Conservation (phyloP, 2,888 invertebrate species). For the Amphipyra berbera region DNA sequence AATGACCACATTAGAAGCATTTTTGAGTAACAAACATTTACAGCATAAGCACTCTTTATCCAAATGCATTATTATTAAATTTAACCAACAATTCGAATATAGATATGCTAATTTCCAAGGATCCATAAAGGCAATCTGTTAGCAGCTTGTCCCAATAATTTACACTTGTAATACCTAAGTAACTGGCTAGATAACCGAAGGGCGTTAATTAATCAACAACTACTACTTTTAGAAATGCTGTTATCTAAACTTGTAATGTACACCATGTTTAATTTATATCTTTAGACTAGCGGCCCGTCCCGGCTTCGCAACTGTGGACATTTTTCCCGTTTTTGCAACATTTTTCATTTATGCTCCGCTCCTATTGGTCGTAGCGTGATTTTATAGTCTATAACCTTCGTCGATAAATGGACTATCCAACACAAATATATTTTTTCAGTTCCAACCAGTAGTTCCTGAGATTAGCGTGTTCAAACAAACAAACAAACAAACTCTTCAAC, state of each 20-base stretch:
- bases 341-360: too few species aligned
- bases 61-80: not conserved
- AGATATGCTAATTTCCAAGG: constrained; percentile 34
- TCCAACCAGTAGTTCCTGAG: too few species aligned
- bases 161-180: constrained; percentile 10
- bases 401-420: too few species aligned
- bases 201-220: constrained; percentile 37
- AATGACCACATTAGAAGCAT: too few species aligned
- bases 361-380: too few species aligned
- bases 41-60: not conserved
- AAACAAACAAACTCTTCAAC: too few species aligned
- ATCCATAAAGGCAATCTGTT: constrained; percentile 19
- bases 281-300: not conserved
- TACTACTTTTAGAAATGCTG: constrained; percentile 13
- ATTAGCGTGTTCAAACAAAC: too few species aligned
- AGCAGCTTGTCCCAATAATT: constrained; percentile 28
- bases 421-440: too few species aligned
- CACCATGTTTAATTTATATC: constrained; percentile 32
- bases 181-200: constrained; percentile 18
- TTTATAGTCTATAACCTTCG: too few species aligned
- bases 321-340: too few species aligned
- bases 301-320: too few species aligned
- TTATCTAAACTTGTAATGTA: constrained; percentile 22
- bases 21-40: not conserved
- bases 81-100: not conserved